These are phyloP conservation scores for Parazoanthus swiftii DNA, from an alignment of 92 coral and sea anemone species.

Conservation along the genomic window DNA sequence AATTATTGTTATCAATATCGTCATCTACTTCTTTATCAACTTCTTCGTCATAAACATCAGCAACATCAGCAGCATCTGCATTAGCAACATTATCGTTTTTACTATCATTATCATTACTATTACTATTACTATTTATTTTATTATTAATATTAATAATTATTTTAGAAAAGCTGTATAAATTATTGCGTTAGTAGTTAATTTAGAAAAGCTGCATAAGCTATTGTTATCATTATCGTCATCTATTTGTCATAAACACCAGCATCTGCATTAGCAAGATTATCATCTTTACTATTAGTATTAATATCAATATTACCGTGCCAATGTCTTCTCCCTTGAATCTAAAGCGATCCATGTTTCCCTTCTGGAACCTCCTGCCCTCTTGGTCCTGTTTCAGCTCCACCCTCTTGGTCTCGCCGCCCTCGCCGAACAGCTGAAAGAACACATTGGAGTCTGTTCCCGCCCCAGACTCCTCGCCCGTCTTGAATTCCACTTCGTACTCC, in stretches of 20 bases:
- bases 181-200: too few species aligned
- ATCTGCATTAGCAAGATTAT: too few species aligned
- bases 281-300: neutral
- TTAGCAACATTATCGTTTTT: too few species aligned
- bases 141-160: too few species aligned
- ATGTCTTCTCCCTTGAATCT: conserved; percentile 73
- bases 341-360: conserved; percentile 71
- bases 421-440: conserved; percentile 76
- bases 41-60: too few species aligned
- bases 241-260: too few species aligned
- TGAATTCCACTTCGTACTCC: conserved; percentile 77
- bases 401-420: conserved; percentile 67
- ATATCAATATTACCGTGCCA: conserved; percentile 55
- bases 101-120: neutral
- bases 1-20: too few species aligned
- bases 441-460: conserved; percentile 83
- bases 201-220: too few species aligned
- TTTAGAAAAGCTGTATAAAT: too few species aligned
- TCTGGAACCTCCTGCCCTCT: conserved; percentile 58
- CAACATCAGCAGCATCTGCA: too few species aligned
- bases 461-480: conserved; percentile 71
- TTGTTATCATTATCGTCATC: neutral
- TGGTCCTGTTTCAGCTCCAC: conserved; percentile 64
- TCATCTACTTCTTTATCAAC: too few species aligned
- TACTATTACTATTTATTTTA: neutral